Percentiles rank a stretch among this genome's conserved stretches.
Evolutionary conservation across 2,888 invertebrate genomes (phyloP).

Genomic region (Pegoplata infirma): DNA sequence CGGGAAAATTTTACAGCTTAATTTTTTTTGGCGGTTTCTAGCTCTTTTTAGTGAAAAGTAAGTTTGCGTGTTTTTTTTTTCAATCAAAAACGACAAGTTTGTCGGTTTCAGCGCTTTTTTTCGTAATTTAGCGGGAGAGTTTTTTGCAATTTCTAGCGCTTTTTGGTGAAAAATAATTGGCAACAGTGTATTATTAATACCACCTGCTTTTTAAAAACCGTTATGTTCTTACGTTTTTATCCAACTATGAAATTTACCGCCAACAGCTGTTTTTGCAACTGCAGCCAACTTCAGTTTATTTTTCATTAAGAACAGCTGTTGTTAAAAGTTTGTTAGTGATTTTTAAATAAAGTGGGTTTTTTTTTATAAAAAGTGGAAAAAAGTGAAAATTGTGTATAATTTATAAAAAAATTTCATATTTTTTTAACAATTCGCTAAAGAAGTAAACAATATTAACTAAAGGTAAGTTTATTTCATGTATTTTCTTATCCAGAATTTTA

Average conservation of each 20-base stretch:
- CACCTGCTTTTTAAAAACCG: not conserved
- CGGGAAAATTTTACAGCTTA: too few relatives aligned
- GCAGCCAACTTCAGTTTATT: conserved; percentile 29
- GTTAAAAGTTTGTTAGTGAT: conserved; percentile 2
- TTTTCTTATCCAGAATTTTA: not conserved
- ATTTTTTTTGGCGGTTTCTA: too few relatives aligned
- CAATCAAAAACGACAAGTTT: too few relatives aligned
- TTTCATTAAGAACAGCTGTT: conserved; percentile 15
- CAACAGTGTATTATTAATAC: too few relatives aligned
- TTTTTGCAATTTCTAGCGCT: too few relatives aligned
- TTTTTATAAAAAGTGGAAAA: not conserved
- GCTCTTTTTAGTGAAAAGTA: too few relatives aligned
- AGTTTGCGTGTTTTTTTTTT: too few relatives aligned
- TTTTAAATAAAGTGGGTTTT: not conserved
- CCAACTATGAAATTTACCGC: not conserved
- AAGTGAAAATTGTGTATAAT: not conserved
- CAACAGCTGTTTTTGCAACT: not conserved
- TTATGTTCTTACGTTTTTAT: not conserved
- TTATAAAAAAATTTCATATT: not conserved
- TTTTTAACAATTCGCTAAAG: not conserved
- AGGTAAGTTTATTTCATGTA: conserved; percentile 23
- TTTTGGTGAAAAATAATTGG: too few relatives aligned
- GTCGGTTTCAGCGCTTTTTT: too few relatives aligned
- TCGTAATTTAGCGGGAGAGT: too few relatives aligned
- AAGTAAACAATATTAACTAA: not conserved